These are phyloP conservation scores for Limnothrissa miodon DNA, from an alignment of 2,113 vertebrate species.

Conservation along the genomic window DNA sequence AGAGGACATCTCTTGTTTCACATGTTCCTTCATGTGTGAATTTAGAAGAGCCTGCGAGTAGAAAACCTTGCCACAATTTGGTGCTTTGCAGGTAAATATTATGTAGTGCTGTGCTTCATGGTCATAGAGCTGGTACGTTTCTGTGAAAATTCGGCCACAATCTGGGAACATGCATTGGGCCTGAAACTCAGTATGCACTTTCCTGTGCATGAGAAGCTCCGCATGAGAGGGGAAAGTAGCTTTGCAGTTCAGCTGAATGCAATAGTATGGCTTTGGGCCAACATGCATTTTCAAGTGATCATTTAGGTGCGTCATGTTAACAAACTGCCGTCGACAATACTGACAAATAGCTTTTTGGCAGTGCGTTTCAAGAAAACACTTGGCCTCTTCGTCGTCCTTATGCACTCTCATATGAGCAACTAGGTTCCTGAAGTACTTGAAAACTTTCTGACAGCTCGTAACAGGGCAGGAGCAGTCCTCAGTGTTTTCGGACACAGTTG, in stretches of 20 bases:
- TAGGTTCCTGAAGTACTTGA: constrained; percentile 98
- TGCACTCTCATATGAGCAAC: constrained; percentile 94
- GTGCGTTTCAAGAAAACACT: constrained; percentile 95
- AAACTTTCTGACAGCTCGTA: constrained; percentile 92
- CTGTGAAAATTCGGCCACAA: constrained; percentile 90
- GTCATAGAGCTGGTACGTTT: constrained; percentile 95
- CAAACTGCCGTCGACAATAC: constrained; percentile 96
- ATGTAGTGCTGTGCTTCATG: constrained; percentile 99
- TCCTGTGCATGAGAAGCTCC: constrained; percentile 90
- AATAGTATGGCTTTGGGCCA: constrained; percentile 94
- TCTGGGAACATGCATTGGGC: constrained; percentile 98
- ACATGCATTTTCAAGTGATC: constrained; percentile 98
- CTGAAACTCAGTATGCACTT: constrained; percentile 89
- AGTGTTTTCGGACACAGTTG: constrained; percentile 77
- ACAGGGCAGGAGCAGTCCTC: constrained; percentile 97
- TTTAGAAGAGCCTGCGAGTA: constrained; percentile 86
- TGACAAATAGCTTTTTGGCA: constrained; percentile 98
- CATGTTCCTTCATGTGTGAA: constrained; percentile 84
- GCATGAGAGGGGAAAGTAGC: constrained; percentile 92
- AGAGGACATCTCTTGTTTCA: constrained; percentile 45
- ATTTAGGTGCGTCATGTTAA: constrained; percentile 93
- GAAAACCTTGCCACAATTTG: constrained; percentile 89
- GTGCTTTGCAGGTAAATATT: constrained; percentile 87
- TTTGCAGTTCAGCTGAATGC: constrained; percentile 97
- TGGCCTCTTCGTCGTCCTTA: constrained; percentile 94